Evolutionary conservation across 2,113 vertebrate genomes (phyloP).

Genomic region (western clawed frog (Xenopus tropicalis)): DNA sequence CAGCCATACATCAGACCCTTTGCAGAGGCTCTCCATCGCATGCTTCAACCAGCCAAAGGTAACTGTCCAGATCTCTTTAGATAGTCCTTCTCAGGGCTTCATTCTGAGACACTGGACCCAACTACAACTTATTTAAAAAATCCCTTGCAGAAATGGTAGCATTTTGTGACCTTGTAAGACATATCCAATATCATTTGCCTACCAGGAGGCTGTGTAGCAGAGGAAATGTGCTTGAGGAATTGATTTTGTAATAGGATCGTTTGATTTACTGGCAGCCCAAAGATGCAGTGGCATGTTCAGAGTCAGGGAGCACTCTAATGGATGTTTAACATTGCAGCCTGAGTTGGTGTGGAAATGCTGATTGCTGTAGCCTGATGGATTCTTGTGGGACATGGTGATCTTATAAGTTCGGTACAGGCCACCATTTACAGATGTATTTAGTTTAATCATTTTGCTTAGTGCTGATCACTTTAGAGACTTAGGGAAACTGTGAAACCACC

Average conservation of each 20-base stretch:
- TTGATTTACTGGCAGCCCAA: conserved; percentile 85
- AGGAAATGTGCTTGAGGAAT: conserved; percentile 81
- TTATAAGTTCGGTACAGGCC: no score
- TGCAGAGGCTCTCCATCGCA: conserved; percentile 86
- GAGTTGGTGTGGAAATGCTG: conserved; percentile 65
- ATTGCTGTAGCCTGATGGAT: conserved; percentile 53
- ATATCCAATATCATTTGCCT: conserved; percentile 74
- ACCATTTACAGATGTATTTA: no score
- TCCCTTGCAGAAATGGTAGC: conserved; percentile 50
- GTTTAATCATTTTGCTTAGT: no score
- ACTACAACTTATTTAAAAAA: conserved; percentile 58
- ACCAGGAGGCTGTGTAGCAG: conserved; percentile 71
- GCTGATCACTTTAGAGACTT: no score
- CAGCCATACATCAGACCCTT: conserved; percentile 89
- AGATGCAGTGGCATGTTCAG: conserved; percentile 81
- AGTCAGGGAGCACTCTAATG: conserved; percentile 74
- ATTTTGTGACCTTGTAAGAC: conserved; percentile 72
- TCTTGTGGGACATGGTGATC: neutral
- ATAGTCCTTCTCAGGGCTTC: conserved; percentile 43
- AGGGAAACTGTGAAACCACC: no score
- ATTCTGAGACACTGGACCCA: conserved; percentile 51
- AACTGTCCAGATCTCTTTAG: conserved; percentile 68
- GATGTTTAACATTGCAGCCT: conserved; percentile 69
- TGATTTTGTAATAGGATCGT: conserved; percentile 95
- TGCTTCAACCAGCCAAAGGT: conserved; percentile 88